Base-by-base conservation (phyloP, 2,888 invertebrate genomes). In the Drosophila barbarae region DNA sequence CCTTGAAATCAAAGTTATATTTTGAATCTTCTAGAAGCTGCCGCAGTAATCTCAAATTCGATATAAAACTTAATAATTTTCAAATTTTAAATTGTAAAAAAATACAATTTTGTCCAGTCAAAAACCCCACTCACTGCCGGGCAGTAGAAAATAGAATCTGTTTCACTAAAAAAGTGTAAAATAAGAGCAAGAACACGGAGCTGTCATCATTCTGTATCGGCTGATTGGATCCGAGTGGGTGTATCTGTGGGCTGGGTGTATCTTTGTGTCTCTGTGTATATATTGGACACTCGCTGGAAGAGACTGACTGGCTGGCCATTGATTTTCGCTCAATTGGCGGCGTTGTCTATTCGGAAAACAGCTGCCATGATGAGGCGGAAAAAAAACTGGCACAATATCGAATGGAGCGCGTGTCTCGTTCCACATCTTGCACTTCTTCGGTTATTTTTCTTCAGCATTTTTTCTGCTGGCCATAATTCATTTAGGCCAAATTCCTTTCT, bases 331-430 rank as follows among this genome's bases (percentile, higher is more conserved):
- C 77, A 80, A 80, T 74, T 77, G 81, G 61, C 63, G 52, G 41
- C 60, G 71, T 69, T 83, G 81, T 71, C 81, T 74, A 52, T 70
- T 41, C 30, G 53, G 35, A 63, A 51, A 74, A 56, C 86, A 82
- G 58, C 72, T 72, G 80, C 69, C 80, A 69, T 86, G 80, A 81
- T 76, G 80, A 52, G 61, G 85, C 85, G 70, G 46, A 68, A 81
- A 80, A 78, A 67, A 52, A 32, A 44, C 23, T 23, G 26, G 42
- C 42, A 61, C 79, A 74, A 71, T 74, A 73, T 86, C 70, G 69
- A 58, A 78, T 47, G 54, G 57, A 64, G 26, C 61, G 68, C 67
- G 69, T 74, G 78, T 68, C 53, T 68, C 59, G 51, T 60, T 61
- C 47, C 63, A 60, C 52, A 57, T 66, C 41, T 60, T 38, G 42